Percentiles rank a stretch among this genome's conserved stretches.
Conservation (phyloP, 2,888 invertebrate genomes). For the Ametastegia equiseti region DNA sequence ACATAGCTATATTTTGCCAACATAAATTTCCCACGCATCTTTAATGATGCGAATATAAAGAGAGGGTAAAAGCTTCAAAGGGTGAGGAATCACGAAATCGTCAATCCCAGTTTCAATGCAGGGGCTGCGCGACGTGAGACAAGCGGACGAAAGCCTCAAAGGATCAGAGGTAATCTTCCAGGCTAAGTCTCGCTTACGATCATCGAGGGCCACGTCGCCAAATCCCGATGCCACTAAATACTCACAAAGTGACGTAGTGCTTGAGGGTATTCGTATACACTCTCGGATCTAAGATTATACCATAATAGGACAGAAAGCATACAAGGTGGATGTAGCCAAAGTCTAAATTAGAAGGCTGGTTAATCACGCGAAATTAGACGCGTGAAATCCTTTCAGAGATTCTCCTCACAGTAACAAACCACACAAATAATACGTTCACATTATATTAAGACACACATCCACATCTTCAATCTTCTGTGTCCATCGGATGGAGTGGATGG, state of each 20-base stretch:
- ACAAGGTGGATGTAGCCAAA: neutral
- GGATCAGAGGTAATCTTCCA: slow-evolving; percentile 17
- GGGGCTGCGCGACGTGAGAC: neutral
- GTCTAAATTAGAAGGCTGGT: slow-evolving; percentile 2
- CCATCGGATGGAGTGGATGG: neutral
- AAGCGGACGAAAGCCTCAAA: slow-evolving; percentile 10
- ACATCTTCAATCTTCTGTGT: neutral
- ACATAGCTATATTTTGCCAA: neutral
- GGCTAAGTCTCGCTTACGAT: neutral
- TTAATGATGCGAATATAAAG: neutral
- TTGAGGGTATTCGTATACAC: neutral
- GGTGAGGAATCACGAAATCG: neutral
- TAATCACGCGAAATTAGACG: slow-evolving; percentile 16
- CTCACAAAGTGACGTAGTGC: neutral
- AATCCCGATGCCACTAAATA: slow-evolving; percentile 3
- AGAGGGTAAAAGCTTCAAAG: neutral
- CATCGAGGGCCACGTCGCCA: neutral
- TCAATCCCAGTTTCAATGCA: neutral
- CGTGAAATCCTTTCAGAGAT: neutral
- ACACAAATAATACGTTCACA: neutral
- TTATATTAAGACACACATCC: neutral
- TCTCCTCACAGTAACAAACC: neutral
- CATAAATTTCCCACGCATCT: neutral
- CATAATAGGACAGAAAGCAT: neutral
- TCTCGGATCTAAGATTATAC: neutral